phyloP scores from a whole-genome alignment of 2,888 invertebrate genomes.

The Blomia tropicalis region DNA sequence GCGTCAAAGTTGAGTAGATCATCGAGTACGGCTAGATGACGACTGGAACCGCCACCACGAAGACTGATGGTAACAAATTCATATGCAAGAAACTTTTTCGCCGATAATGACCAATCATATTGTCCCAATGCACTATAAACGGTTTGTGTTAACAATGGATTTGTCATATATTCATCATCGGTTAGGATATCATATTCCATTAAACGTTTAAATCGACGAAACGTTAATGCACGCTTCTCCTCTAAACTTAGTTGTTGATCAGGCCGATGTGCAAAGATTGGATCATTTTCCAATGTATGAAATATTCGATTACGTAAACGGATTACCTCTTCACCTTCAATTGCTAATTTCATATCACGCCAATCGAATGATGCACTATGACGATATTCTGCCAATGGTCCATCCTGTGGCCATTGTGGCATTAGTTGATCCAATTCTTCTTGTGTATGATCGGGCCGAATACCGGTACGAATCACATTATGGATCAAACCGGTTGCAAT shows the following conservation, averaged over 20 bases:
- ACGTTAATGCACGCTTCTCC: constrained; percentile 44
- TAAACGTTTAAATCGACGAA: constrained; percentile 42
- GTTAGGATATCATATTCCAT: constrained; percentile 48
- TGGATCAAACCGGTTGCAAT: background rate
- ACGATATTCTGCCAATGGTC: constrained; percentile 37
- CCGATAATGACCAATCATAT: constrained; percentile 37
- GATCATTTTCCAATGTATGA: constrained; percentile 59
- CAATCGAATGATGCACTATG: constrained; percentile 38
- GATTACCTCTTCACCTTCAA: constrained; percentile 38
- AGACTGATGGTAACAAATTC: constrained; percentile 31
- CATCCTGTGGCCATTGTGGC: constrained; percentile 25
- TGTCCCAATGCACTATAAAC: constrained; percentile 34
- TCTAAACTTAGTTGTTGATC: constrained; percentile 48
- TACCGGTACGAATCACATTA: background rate
- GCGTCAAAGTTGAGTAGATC: constrained; percentile 33
- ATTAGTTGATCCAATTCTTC: background rate
- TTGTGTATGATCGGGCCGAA: background rate
- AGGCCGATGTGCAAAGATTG: constrained; percentile 50
- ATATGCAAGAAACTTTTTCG: constrained; percentile 34
- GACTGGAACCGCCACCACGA: constrained; percentile 18
- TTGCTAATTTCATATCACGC: constrained; percentile 36
- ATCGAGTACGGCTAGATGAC: constrained; percentile 22
- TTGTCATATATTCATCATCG: constrained; percentile 40
- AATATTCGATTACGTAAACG: constrained; percentile 45
- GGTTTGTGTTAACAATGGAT: constrained; percentile 35